Evolutionary conservation across 2,113 vertebrate species (phyloP), one percentile per base, ranked within the genome.

Genomic region (Misgurnus mizolepis): DNA sequence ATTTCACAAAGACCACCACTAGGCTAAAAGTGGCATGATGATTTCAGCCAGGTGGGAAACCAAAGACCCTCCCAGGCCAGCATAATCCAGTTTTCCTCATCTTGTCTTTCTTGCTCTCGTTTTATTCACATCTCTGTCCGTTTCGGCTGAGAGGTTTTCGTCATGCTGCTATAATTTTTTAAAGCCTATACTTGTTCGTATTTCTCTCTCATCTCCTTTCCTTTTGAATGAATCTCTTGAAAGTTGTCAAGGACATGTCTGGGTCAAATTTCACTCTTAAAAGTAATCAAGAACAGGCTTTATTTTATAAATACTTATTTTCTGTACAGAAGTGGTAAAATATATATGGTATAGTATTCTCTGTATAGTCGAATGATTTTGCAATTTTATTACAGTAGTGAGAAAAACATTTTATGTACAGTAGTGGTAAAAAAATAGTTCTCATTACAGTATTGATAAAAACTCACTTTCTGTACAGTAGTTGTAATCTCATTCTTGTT

Each of bases 31-130:
- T 84, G 82, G 65, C 76, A 79, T 14, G 12, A 74, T 86, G 80
- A 84, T 83, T 80, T 82, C 79, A 86, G 68, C 68, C 80, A 77
- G 62, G 64, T 74, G 76, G 73, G 80, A 79, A 79, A 79, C 76
- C 34, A 17, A 78, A 73, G 68, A 78, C 45, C 79, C 64, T 11
- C 45, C 50, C 55, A 74, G 55, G 50, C 76, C 60, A 18, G 17
- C 12, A 58, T 66, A 84, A 43, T 53, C 70, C 55, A 61, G 55
- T 53, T 6, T 67, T 70, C 34, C 40, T 66, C 75, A 11, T 43
- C 43, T 60, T 74, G 17, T 81, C 50, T 60, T 61, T 67, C 53
- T 45, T 55, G 56, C 14, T 62, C 18, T 58, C 10, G 12, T 49
- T 68, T 39, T 12, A 39, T n/a, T 78, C 40, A 18, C 10, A 41